Evolutionary conservation across 2,888 invertebrate genomes (phyloP).

Genomic region (Drosophila kuntzei): DNA sequence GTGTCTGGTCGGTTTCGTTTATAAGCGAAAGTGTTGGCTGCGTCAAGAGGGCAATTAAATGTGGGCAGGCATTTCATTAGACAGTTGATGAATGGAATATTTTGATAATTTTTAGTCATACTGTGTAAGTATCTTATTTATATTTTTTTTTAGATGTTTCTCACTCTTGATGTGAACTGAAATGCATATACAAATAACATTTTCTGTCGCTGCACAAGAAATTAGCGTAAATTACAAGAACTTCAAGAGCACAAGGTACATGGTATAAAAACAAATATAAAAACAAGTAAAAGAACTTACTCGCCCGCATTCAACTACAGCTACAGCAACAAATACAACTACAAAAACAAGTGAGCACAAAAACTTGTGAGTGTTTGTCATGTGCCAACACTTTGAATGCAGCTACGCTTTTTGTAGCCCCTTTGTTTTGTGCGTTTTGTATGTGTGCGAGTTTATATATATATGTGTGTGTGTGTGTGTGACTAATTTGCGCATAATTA

Average conservation of each 20-base stretch:
- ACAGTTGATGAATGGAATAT: conserved; percentile 3
- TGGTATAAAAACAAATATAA: conserved; percentile 10
- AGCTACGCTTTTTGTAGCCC: conserved; percentile 59
- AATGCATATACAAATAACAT: conserved; percentile 3
- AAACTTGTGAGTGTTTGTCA: conserved; percentile 80
- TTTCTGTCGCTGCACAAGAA: conserved; percentile 35
- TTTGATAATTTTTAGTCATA: too few relatives aligned
- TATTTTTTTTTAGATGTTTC: neutral
- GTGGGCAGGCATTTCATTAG: conserved; percentile 16
- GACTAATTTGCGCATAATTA: conserved; percentile 83
- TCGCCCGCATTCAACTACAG: conserved; percentile 48
- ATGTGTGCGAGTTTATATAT: conserved; percentile 1
- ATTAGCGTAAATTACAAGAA: conserved; percentile 69
- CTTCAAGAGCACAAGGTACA: conserved; percentile 40
- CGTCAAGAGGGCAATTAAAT: neutral
- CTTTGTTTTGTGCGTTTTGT: conserved; percentile 10
- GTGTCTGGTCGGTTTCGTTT: conserved; percentile 29
- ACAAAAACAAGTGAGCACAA: conserved; percentile 33
- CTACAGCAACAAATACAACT: conserved; percentile 1
- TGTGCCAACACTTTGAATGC: conserved; percentile 75
- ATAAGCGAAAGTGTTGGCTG: conserved; percentile 21
- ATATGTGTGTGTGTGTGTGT: conserved; percentile 33
- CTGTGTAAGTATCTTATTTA: neutral
- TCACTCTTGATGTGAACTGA: neutral
- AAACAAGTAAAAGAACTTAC: conserved; percentile 26